Evolutionary conservation across 2,797 vertebrate species (phyloP).

Genomic region (Myoxocephalus aenaeus): DNA sequence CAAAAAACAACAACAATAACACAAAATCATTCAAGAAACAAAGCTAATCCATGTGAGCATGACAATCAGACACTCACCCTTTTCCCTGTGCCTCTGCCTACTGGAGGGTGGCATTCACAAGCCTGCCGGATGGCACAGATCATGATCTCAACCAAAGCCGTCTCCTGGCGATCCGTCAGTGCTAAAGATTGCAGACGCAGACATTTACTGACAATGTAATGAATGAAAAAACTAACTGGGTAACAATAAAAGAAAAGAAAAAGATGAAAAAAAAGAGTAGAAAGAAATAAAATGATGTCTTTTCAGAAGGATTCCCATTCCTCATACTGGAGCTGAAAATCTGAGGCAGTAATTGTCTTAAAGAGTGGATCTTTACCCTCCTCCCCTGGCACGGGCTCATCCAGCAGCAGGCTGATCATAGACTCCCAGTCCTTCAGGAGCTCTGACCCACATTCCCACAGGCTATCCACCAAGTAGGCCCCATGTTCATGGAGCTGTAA

Average conservation of each 20-base stretch:
- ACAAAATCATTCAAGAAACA: not conserved
- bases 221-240: not conserved
- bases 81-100: constrained; percentile 96
- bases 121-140: constrained; percentile 96
- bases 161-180: constrained; percentile 95
- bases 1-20: constrained; percentile 14
- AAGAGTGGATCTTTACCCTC: constrained; percentile 85
- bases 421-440: constrained; percentile 99
- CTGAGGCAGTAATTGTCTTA: not conserved
- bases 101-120: constrained; percentile 96
- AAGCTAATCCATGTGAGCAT: not conserved
- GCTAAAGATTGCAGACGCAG: constrained; percentile 77
- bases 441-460: constrained; percentile 97
- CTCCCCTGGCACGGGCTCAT: constrained; percentile 94
- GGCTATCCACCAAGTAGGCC: constrained; percentile 97
- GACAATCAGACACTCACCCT: constrained; percentile 81
- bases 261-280: not conserved
- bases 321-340: not conserved
- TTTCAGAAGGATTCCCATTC: not conserved
- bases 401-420: constrained; percentile 96
- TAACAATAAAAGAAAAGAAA: not conserved
- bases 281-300: not conserved
- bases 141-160: constrained; percentile 97
- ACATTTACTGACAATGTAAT: not conserved
- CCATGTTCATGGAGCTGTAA: constrained; percentile 95